Evolutionary conservation across 2,113 vertebrate genomes (phyloP).

Genomic region (Penelope pileata): DNA sequence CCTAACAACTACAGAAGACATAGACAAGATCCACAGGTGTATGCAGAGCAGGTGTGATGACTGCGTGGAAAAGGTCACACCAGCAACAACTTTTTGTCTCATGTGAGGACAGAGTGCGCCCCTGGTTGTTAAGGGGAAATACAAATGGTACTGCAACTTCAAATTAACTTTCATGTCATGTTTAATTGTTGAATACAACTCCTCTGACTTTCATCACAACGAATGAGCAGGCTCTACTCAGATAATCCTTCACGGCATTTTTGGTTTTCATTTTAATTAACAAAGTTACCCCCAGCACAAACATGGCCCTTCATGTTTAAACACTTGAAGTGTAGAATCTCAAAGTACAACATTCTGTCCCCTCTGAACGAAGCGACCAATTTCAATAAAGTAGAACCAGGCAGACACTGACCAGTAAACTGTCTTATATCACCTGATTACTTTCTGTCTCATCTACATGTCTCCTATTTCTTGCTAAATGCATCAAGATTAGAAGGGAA

Average conservation of each 20-base stretch:
- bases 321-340: not conserved
- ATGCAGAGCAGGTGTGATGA: not conserved
- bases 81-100: not conserved
- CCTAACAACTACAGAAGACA: not conserved
- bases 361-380: not conserved
- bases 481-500: not conserved
- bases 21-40: not conserved
- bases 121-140: not conserved
- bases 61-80: not conserved
- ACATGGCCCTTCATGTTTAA: not conserved
- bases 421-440: not conserved
- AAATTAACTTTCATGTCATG: not conserved
- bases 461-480: not conserved
- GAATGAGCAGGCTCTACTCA: not conserved
- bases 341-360: not conserved
- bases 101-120: not conserved
- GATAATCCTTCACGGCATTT: not conserved
- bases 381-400: not conserved
- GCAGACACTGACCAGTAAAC: not conserved
- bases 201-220: not conserved
- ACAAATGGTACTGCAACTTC: not conserved
- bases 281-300: not conserved
- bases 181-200: not conserved
- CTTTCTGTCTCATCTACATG: not conserved
- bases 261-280: not conserved